Evolutionary conservation across 2,113 vertebrate genomes (phyloP).

Genomic region (Myrmecophaga tridactyla): DNA sequence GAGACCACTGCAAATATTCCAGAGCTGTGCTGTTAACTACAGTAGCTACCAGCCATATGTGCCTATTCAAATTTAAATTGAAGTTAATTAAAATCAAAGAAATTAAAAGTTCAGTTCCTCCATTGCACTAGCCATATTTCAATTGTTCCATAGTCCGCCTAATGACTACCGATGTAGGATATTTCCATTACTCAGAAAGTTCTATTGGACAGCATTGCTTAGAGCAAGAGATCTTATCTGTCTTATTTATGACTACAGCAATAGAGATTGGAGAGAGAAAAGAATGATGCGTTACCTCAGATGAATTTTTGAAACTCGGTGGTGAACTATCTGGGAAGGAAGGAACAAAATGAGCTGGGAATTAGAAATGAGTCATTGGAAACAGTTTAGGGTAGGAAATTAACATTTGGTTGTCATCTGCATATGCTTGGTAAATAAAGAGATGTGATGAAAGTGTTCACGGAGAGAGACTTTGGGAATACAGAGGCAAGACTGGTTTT

Average conservation of each 20-base stretch:
- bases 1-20: background rate
- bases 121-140: background rate
- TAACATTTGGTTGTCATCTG: background rate
- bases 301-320: background rate
- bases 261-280: background rate
- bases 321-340: background rate
- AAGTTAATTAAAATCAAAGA: conserved; percentile 17
- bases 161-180: background rate
- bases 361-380: background rate
- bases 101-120: background rate
- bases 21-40: too few relatives aligned
- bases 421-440: background rate
- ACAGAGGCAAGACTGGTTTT: background rate
- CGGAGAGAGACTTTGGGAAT: background rate
- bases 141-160: background rate
- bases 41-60: background rate
- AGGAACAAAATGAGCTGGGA: background rate
- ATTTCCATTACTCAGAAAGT: background rate
- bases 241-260: background rate
- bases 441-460: background rate
- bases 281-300: background rate
- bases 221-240: background rate
- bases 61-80: background rate
- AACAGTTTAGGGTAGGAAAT: background rate
- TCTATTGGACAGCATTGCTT: background rate